These are phyloP conservation scores for Chrysemys picta DNA, from an alignment of 2,113 vertebrate genomes.

Conservation along the genomic window DNA sequence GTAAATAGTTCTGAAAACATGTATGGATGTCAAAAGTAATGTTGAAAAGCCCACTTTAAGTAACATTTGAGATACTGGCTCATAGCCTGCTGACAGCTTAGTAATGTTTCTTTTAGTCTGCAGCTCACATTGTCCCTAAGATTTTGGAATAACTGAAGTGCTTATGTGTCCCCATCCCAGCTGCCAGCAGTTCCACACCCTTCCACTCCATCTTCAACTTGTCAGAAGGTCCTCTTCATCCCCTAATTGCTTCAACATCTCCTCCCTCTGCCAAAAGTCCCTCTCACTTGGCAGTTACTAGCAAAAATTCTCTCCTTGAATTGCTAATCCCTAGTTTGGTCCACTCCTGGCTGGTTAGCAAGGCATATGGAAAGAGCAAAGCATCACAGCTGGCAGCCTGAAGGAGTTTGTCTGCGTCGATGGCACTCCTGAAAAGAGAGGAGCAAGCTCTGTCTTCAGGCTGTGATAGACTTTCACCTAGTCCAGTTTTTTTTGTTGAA, in stretches of 20 bases:
- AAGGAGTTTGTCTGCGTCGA: conserved; percentile 1
- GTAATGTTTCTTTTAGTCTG: neutral
- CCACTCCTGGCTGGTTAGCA: neutral
- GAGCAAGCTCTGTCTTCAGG: neutral
- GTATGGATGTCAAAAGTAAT: neutral
- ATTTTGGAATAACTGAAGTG: neutral
- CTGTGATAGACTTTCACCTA: neutral
- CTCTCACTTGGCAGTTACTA: neutral
- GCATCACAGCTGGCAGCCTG: neutral
- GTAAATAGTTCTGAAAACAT: neutral
- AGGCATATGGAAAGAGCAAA: neutral
- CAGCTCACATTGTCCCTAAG: neutral
- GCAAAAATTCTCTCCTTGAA: neutral
- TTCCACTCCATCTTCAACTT: neutral
- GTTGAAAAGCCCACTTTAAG: neutral
- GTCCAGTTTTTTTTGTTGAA: neutral
- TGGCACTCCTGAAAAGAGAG: neutral
- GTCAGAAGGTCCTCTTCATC: neutral
- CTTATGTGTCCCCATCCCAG: neutral
- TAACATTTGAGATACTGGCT: neutral
- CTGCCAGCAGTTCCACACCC: neutral
- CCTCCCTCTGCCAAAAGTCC: neutral
- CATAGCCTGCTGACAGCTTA: neutral
- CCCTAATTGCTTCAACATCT: neutral
- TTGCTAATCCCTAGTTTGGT: neutral